Evolutionary conservation across 2,797 vertebrate species (phyloP).

Genomic region (Acanthis flammea): DNA sequence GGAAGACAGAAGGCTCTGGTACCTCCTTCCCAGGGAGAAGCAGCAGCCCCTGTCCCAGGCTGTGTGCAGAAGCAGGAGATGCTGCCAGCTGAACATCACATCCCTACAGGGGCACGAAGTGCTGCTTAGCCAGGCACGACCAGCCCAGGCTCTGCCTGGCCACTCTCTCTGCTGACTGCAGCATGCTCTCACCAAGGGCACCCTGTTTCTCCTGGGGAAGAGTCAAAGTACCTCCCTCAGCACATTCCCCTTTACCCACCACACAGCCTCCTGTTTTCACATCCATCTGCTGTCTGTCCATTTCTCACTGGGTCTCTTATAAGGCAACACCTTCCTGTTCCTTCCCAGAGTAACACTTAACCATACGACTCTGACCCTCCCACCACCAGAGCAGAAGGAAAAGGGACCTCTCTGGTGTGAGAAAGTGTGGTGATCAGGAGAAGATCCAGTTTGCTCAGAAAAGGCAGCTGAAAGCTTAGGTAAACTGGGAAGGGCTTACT

Average conservation of each 20-base stretch:
- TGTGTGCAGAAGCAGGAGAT: constrained; percentile 36
- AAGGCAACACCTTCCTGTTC: not conserved
- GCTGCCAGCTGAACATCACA: constrained; percentile 53
- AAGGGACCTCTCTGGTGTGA: not conserved
- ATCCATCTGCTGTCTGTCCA: not conserved
- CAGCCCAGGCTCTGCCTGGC: constrained; percentile 11
- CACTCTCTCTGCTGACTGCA: constrained; percentile 46
- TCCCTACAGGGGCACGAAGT: constrained; percentile 29
- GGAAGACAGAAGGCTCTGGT: not conserved
- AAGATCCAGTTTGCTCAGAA: not conserved
- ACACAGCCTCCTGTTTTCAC: not conserved
- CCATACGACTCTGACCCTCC: not conserved
- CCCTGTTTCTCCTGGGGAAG: not conserved
- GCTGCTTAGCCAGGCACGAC: constrained; percentile 53
- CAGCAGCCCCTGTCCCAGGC: not conserved
- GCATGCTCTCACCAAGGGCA: constrained; percentile 24
- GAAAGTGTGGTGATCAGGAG: not conserved
- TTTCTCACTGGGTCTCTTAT: not conserved
- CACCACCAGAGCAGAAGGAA: not conserved
- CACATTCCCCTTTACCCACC: not conserved
- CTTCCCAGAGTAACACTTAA: not conserved
- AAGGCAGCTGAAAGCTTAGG: not conserved
- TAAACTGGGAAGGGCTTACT: not conserved
- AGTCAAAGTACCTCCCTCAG: constrained; percentile 14
- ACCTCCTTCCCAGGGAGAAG: not conserved